Evolutionary conservation across 2,888 invertebrate genomes (phyloP).

Genomic region (Mylabris sibirica): DNA sequence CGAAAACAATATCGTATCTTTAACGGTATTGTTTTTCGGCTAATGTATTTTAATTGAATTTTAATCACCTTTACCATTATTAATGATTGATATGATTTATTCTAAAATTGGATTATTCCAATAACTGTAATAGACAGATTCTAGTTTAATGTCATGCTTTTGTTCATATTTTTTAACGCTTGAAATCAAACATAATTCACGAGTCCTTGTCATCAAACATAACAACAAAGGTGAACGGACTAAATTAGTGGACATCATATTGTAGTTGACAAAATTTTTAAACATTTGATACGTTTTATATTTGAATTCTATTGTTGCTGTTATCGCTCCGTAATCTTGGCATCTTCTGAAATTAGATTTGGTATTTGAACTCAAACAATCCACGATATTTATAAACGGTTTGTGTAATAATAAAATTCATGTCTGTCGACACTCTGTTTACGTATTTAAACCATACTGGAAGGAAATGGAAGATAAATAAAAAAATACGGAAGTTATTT

Average conservation of each 20-base stretch:
- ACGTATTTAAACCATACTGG: neutral
- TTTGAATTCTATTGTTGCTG: neutral
- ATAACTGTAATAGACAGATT: neutral
- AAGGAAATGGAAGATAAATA: constrained; percentile 3
- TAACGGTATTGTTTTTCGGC: neutral
- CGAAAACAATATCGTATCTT: neutral
- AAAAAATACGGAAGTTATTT: constrained; percentile 4
- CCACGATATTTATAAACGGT: neutral
- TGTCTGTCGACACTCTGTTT: neutral
- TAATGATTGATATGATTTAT: neutral
- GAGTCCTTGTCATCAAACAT: neutral
- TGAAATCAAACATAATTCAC: neutral
- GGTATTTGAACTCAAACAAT: neutral
- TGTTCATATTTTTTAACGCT: neutral
- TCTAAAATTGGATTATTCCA: neutral
- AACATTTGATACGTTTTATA: neutral
- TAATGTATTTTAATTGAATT: neutral
- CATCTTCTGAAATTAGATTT: neutral
- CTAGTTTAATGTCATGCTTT: neutral
- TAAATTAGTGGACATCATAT: neutral
- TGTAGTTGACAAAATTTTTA: neutral
- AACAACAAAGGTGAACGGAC: constrained; percentile 9
- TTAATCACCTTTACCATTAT: neutral
- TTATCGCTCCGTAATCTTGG: neutral
- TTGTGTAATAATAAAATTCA: constrained; percentile 4